Evolutionary conservation across 2,888 invertebrate genomes (phyloP), one percentile per base, ranked within the genome.

Genomic region (Hirtodrosophila confusa): DNA sequence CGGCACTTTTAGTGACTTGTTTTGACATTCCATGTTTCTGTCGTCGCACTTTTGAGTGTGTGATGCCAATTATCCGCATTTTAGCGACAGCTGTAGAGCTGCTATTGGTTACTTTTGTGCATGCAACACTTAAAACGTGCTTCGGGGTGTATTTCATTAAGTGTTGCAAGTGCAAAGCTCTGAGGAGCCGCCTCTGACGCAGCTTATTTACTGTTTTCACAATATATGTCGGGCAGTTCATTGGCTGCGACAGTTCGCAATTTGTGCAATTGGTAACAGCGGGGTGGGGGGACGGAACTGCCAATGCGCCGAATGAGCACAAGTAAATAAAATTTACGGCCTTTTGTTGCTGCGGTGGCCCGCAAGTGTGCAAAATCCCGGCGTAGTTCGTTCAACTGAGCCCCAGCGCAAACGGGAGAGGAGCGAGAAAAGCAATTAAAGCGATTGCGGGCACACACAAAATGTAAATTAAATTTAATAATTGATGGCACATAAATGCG

Each of bases 391-490:
- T 71, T 78, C 71, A 74, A 66, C 78, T 72, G 72, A 11, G 43
- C 3, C 17, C 50, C 47, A 31, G 17, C 12, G 53, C 4, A 48
- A 8, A 7, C 11, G 43, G 23, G 44, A 6, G 36, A 37, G 29
- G 35, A 33, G 63, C 35, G 72, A 50, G 58, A 75, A 76, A 73
- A 64, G 86, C 80, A 82, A 82, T 82, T 82, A 85, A 79, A 79
- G 86, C 78, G 66, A 86, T 73, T 78, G 80, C 86, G 70, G 58
- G 45, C 71, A 72, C 72, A 77, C 78, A 80, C 72, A 65, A 75
- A 84, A 84, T 85, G 75, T 86, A 82, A 85, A 85, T 85, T 82
- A 85, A 85, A 80, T 86, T 85, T 87, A 86, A 85, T 84, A 85
- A 86, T 86, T 86, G 80, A 85, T 84, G 70, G 73, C 65, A 65